Evolutionary conservation across 2,797 vertebrate genomes (phyloP), one percentile per base, ranked within the genome.

Genomic region (Tokudaia tokunoshimensis): DNA sequence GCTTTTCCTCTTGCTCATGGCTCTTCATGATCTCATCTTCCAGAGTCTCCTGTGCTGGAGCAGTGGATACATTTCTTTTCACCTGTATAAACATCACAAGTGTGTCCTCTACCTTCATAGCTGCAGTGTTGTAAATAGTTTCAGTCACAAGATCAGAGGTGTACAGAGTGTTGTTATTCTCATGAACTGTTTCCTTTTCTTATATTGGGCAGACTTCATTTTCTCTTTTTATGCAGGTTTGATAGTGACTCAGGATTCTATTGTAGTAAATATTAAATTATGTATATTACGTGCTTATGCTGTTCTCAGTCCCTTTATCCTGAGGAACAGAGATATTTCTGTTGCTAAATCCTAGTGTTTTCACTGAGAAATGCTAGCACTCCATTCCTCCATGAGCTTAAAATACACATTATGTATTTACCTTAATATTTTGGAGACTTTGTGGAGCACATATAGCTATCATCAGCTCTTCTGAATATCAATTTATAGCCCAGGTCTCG

Each of bases 101-200:
- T 20, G 20, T 37, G 20, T 74, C n/a, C 37, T 41, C n/a, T 74
- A 74, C 37, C 37, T 74, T 74, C 8, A 72, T 24, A 72, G 47
- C 8, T 55, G 7, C 31, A 86, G 34, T 13, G n/a, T n/a, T 29
- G 20, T 26, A 50, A 72, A 59, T 50, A 78, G 57, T 1, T 61
- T 29, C 65, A 92, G 29, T 12, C 92, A 65, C n/a, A 84, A 94
- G 82, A n/a, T 95, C 50, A 80, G 65, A 85, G 92, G 90, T n/a
- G n/a, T 61, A 37, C 37, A 24, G 17, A 83, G 47, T 12, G 37
- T 26, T 88, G 24, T 88, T 24, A 57, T 11, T 41, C 67, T 88
- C 50, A 74, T 74, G 50, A 14, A 4, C 24, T 88, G 85, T 31
- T 88, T 88, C 3, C 50, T 37, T 41, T 87, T 88, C 24, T 74